These are phyloP conservation scores for Danaus chrysippus DNA, from an alignment of 2,888 invertebrate species.

Conservation along the genomic window DNA sequence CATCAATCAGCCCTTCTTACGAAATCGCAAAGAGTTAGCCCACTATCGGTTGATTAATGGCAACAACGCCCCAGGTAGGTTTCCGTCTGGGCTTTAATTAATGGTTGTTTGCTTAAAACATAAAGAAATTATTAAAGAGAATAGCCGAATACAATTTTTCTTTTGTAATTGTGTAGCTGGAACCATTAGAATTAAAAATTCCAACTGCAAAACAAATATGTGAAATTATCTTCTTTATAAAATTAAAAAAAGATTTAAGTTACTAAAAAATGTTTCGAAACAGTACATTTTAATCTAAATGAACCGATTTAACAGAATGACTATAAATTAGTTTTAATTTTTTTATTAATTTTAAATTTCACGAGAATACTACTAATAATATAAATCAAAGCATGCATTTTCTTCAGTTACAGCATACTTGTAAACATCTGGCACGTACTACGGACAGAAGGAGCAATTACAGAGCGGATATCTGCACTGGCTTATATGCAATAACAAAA, in stretches of 20 bases:
- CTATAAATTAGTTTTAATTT: too few species aligned
- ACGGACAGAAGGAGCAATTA: conserved; percentile 64
- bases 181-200: neutral
- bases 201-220: too few species aligned
- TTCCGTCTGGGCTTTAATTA: conserved; percentile 42
- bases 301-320: too few species aligned
- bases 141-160: conserved; percentile 11
- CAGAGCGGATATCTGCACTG: conserved; percentile 61
- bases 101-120: conserved; percentile 42
- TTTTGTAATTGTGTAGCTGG: conserved; percentile 10
- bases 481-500: conserved; percentile 69
- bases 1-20: conserved; percentile 37
- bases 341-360: too few species aligned
- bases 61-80: conserved; percentile 44
- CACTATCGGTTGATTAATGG: conserved; percentile 50
- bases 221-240: too few species aligned
- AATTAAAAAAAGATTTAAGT: too few species aligned
- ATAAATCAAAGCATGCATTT: conserved; percentile 25
- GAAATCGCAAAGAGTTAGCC: conserved; percentile 42
- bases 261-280: too few species aligned
- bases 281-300: too few species aligned
- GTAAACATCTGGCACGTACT: conserved; percentile 65
- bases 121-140: conserved; percentile 24
- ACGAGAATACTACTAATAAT: too few species aligned
- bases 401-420: conserved; percentile 47